These are phyloP conservation scores for Nysson spinosus DNA, from an alignment of 2,888 invertebrate species.

Conservation along the genomic window DNA sequence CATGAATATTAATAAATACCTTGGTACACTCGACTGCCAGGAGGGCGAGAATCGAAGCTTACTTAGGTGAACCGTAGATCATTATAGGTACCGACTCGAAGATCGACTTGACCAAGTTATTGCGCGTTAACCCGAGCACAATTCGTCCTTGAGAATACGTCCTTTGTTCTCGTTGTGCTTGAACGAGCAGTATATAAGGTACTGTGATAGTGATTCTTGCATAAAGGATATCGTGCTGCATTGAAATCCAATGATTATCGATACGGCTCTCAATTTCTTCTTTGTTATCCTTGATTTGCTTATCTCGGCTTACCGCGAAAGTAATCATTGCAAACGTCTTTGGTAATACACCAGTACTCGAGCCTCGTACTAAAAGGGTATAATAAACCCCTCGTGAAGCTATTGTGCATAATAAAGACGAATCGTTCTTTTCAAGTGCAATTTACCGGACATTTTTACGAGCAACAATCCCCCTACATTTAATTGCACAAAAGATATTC, in stretches of 20 bases:
- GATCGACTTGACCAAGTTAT: constrained; percentile 47
- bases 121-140: constrained; percentile 44
- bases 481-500: no score
- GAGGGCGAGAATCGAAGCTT: constrained; percentile 7
- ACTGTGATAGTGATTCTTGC: constrained; percentile 41
- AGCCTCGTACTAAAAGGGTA: constrained; percentile 41
- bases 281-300: constrained; percentile 43
- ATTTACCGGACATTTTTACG: constrained; percentile 1
- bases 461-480: background rate
- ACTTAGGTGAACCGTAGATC: constrained; percentile 27
- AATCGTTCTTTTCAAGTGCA: constrained; percentile 33
- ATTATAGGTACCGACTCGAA: constrained; percentile 43
- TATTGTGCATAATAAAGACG: constrained; percentile 54
- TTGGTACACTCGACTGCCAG: background rate
- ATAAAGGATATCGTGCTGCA: constrained; percentile 42
- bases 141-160: constrained; percentile 54
- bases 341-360: constrained; percentile 20
- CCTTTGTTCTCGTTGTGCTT: constrained; percentile 57
- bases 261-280: constrained; percentile 36
- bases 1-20: constrained; percentile 49
- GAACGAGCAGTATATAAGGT: constrained; percentile 44
- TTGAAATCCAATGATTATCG: constrained; percentile 58
- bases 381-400: constrained; percentile 49
- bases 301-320: constrained; percentile 51
- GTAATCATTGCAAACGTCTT: constrained; percentile 43